Base-by-base conservation (phyloP, 2,113 vertebrate species). In the Triplophysa tibetana region DNA sequence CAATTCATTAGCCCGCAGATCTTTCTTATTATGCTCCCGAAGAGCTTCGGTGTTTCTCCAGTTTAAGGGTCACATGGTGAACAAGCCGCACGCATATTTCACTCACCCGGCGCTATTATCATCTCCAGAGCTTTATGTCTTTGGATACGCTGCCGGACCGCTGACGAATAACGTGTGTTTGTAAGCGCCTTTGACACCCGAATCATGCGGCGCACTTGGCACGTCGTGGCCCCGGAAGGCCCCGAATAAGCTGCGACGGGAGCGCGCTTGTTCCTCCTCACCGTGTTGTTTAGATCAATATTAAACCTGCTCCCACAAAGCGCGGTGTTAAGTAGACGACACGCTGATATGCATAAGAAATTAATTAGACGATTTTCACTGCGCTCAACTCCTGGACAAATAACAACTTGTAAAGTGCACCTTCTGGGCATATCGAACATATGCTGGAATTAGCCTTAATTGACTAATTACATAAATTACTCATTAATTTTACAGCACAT, bases 401-500 rank as follows among this genome's bases (percentile, higher is more conserved):
- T 99, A 99, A 96, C 96, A 97, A 96, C 96, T 98, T 98, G 97
- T 99, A 98, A 98, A 98, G 96, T 96, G 95, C 96, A 98, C 98
- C 98, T 99, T 99, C 97, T 99, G 97, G 98, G 98, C 98, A 99
- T 98, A 95, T 93, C 93, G 97, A 99, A 95, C 98, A 99, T 99
- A 99, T 98, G 97, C 96, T 96, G 94, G 96, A 98, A 98, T 99
- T 99, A 99, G 96, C 96, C 96, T 98, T 99, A 99, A 99, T 99
- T 98, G 98, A 99, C 98, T 99, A 99, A 99, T 99, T 99, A 99
- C 98, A 99, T 99, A 99, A 99, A 99, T 99, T 99, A 99, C 97
- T 98, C 98, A 98, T 99, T 99, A 99, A 98, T 98, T 99, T 98
- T 99, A 99, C 96, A 99, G 96, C 98, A 99, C 98, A 99, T 99